Evolutionary conservation across 30 jellyfish, hydroid and myxozoan genomes (phyloP).

Genomic region (Aurelia aurita): DNA sequence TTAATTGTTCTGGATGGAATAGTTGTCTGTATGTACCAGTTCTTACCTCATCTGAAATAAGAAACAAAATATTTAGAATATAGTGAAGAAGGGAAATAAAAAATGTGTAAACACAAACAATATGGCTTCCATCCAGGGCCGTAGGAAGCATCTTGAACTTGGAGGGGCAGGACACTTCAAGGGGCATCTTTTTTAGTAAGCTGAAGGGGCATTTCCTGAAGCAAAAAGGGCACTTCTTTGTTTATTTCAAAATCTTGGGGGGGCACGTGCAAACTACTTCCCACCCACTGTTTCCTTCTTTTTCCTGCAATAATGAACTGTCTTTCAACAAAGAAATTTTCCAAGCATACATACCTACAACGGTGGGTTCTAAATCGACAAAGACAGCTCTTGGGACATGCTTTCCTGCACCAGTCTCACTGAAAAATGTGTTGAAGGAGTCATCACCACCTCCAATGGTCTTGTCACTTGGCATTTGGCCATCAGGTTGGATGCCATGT

Average conservation of each 20-base stretch:
- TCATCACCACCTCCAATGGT: slow-evolving; percentile 97
- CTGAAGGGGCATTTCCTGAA: too few relatives aligned
- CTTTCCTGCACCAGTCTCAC: slow-evolving; percentile 97
- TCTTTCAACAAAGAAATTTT: neutral
- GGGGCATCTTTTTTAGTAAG: too few relatives aligned
- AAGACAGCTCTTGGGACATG: slow-evolving; percentile 96
- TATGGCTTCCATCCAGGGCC: too few relatives aligned
- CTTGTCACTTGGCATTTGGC: slow-evolving; percentile 95
- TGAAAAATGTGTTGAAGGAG: slow-evolving; percentile 93
- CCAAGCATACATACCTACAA: slow-evolving; percentile 67
- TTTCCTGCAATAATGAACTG: neutral
- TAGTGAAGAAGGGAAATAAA: too few relatives aligned
- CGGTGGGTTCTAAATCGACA: slow-evolving; percentile 94
- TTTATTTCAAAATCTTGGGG: too few relatives aligned
- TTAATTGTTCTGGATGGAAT: slow-evolving; percentile 95
- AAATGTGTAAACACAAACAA: too few relatives aligned
- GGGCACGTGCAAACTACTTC: too few relatives aligned
- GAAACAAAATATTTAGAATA: neutral
- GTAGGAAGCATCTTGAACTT: too few relatives aligned
- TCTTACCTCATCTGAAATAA: slow-evolving; percentile 85
- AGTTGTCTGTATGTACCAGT: slow-evolving; percentile 96
- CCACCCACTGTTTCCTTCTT: too few relatives aligned
- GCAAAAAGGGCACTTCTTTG: too few relatives aligned
- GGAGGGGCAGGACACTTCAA: too few relatives aligned
- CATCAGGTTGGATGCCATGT: slow-evolving; percentile 98